Evolutionary conservation across 2,797 vertebrate genomes (phyloP).

Genomic region (Rhinoraja longicauda): DNA sequence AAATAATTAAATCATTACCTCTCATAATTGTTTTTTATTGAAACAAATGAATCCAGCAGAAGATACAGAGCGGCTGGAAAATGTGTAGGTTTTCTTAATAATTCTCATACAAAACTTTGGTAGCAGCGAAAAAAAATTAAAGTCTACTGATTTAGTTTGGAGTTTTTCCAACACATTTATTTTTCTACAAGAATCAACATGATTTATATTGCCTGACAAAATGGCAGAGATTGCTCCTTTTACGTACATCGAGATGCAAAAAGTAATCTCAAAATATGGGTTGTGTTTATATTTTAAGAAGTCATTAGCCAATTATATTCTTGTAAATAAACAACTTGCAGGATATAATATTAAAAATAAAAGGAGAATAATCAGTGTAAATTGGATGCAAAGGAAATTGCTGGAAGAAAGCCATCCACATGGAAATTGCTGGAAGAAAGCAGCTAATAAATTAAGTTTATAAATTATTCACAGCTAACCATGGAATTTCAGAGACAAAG

Average conservation of each 20-base stretch:
- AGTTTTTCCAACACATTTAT: constrained; percentile 17
- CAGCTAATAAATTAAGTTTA: constrained; percentile 48
- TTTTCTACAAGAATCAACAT: background rate
- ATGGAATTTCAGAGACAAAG: constrained; percentile 58
- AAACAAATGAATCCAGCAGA: background rate
- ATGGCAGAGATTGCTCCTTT: background rate
- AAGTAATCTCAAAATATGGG: background rate
- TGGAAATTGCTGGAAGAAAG: too few relatives aligned
- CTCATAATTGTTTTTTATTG: background rate
- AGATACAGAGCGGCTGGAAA: background rate
- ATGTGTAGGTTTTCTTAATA: background rate
- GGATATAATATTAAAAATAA: constrained; percentile 62
- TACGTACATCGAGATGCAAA: background rate
- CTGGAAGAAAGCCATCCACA: constrained; percentile 54
- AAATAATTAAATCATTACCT: background rate
- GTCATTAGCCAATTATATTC: constrained; percentile 53
- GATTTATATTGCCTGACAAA: constrained; percentile 7
- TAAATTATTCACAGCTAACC: constrained; percentile 61
- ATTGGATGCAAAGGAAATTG: constrained; percentile 61
- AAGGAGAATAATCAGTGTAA: constrained; percentile 66
- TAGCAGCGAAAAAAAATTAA: background rate
- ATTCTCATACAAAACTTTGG: background rate
- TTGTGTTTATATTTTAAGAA: constrained; percentile 58
- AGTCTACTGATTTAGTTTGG: background rate
- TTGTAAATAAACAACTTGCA: constrained; percentile 60